A percentile compares a stretch with the other conserved stretches of the same genome.
These are phyloP conservation scores for Epinephelus moara DNA, from an alignment of 2,113 vertebrate genomes.

Conservation along the genomic window DNA sequence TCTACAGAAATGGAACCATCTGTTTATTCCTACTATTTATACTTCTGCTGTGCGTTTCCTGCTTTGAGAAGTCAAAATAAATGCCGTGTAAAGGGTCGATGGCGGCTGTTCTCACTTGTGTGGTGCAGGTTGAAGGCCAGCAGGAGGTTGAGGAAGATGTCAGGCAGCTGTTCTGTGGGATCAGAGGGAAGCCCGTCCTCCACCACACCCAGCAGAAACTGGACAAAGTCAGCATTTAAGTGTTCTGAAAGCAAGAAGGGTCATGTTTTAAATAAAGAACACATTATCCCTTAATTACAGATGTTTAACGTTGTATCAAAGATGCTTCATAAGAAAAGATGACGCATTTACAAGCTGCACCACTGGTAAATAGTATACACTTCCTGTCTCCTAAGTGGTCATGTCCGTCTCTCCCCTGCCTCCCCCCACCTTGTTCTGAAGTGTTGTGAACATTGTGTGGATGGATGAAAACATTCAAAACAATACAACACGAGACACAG, in stretches of 20 bases:
- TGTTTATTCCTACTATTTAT: not conserved
- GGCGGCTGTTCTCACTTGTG: conserved; percentile 82
- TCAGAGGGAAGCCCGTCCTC: conserved; percentile 95
- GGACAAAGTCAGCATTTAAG: conserved; percentile 92
- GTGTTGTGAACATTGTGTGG: no score
- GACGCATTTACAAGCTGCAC: no score
- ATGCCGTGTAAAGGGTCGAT: not conserved
- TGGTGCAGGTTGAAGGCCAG: conserved; percentile 97
- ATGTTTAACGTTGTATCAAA: no score
- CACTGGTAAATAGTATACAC: no score
- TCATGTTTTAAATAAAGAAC: not conserved
- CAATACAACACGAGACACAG: no score
- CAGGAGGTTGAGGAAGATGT: conserved; percentile 94
- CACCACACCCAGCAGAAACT: conserved; percentile 93
- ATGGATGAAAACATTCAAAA: no score
- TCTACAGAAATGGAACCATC: not conserved
- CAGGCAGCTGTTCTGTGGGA: conserved; percentile 93
- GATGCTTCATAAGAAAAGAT: no score
- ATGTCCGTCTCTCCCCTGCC: no score
- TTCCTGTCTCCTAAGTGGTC: no score
- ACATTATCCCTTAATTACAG: not conserved
- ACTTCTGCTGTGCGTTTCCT: not conserved
- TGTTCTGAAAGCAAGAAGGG: conserved; percentile 87
- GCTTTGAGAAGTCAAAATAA: not conserved
- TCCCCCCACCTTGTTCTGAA: no score